Conservation (phyloP, 1,140 invertebrate species). For the Subanguina moxae region DNA sequence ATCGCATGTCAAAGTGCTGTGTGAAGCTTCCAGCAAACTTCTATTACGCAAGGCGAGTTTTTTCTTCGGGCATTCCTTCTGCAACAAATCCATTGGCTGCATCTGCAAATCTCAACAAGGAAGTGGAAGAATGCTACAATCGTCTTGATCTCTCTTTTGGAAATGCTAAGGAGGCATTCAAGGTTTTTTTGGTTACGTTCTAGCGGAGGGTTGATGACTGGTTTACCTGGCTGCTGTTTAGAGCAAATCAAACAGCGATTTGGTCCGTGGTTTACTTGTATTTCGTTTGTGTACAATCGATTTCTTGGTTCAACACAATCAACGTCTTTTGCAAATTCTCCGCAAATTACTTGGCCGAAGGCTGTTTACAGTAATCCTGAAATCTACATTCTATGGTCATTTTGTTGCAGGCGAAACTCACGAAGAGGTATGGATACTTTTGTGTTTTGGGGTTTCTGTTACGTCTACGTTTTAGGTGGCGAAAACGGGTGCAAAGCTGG, state of each 20-base stretch:
- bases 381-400: slow-evolving; percentile 92
- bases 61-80: too few species aligned
- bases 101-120: slow-evolving; percentile 4
- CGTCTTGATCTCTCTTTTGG: slow-evolving; percentile 78
- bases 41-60: too few species aligned
- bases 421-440: slow-evolving; percentile 66
- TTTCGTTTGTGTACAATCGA: slow-evolving; percentile 85
- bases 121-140: slow-evolving; percentile 63
- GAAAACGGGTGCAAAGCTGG: slow-evolving; percentile 70
- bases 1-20: too few species aligned
- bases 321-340: slow-evolving; percentile 82
- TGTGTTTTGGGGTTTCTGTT: not conserved
- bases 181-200: slow-evolving; percentile 31
- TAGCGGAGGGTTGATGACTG: not conserved
- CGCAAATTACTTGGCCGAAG: slow-evolving; percentile 76
- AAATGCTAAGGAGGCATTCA: slow-evolving; percentile 64
- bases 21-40: too few species aligned
- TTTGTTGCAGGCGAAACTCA: slow-evolving; percentile 94
- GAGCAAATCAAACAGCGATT: slow-evolving; percentile 88
- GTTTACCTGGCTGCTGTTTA: slow-evolving; percentile 58
- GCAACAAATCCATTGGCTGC: not conserved
- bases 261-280: slow-evolving; percentile 84
- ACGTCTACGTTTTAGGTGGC: slow-evolving; percentile 60
- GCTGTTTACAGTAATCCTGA: slow-evolving; percentile 83
- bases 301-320: slow-evolving; percentile 87